Evolutionary conservation across 2,888 invertebrate species (phyloP).

Genomic region (Seladonia tumulorum): DNA sequence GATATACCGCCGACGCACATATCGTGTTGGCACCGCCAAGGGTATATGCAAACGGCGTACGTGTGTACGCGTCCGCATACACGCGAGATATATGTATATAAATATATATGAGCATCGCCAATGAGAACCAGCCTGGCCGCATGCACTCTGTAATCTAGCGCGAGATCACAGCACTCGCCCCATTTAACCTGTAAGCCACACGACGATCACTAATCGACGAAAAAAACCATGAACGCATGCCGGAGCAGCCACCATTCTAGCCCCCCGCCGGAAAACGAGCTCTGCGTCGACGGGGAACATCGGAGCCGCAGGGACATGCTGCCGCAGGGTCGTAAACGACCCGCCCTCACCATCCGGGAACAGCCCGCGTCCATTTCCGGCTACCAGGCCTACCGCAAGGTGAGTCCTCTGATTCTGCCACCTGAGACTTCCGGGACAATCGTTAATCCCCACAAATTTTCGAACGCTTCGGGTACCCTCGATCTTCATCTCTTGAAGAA

Average conservation of each 20-base stretch:
- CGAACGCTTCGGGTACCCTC: no score
- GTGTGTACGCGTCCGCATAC: background rate
- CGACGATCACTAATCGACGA: conserved; percentile 75
- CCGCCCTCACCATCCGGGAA: conserved; percentile 88
- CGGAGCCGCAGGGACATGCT: conserved; percentile 94
- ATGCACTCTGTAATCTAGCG: conserved; percentile 68
- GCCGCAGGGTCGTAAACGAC: conserved; percentile 90
- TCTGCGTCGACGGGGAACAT: conserved; percentile 87
- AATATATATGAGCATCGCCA: conserved; percentile 49
- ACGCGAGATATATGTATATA: conserved; percentile 2
- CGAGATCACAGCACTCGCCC: conserved; percentile 75
- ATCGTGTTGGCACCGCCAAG: background rate
- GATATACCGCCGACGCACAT: background rate
- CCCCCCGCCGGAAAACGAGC: conserved; percentile 84
- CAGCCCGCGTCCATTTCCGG: conserved; percentile 82
- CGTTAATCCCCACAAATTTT: background rate
- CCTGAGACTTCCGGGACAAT: background rate
- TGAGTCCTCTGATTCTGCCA: conserved; percentile 65
- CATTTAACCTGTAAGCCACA: conserved; percentile 71
- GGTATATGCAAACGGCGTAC: background rate
- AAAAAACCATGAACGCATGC: conserved; percentile 70
- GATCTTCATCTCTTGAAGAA: no score
- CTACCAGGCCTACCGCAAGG: conserved; percentile 84
- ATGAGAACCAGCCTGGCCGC: conserved; percentile 70
- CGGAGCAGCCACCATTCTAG: conserved; percentile 83